Percentiles rank a stretch among this genome's conserved stretches.
Evolutionary conservation across 2,797 vertebrate species (phyloP).

Genomic region (Platyrinchus mystaceus): DNA sequence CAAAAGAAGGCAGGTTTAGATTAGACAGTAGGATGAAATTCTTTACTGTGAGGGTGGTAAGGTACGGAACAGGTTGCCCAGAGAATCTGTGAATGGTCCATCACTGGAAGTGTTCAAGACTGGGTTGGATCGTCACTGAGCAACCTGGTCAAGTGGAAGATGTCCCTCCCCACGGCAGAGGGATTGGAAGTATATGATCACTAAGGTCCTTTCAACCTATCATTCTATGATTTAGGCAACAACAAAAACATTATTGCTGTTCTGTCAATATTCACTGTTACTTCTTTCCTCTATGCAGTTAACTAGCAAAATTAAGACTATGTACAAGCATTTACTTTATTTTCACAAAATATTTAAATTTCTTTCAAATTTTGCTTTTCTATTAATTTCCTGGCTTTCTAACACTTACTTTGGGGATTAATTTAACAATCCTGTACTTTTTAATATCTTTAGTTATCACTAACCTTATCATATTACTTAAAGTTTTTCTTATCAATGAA

Average conservation of each 20-base stretch:
- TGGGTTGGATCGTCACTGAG: not conserved
- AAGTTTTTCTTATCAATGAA: not conserved
- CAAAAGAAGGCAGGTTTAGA: not conserved
- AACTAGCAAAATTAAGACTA: not conserved
- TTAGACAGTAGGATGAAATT: not conserved
- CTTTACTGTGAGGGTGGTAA: not conserved
- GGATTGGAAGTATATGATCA: accelerated
- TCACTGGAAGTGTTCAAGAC: not conserved
- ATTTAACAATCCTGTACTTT: not conserved
- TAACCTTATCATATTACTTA: accelerated
- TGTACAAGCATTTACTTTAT: not conserved
- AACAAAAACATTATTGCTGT: not conserved
- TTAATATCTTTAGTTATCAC: not conserved
- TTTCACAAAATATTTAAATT: not conserved
- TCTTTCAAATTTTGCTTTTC: not conserved
- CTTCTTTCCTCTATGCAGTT: not conserved
- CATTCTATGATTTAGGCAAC: not conserved
- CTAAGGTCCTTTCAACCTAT: not conserved
- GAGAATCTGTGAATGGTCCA: not conserved
- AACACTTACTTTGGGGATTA: not conserved
- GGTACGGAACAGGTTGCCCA: not conserved
- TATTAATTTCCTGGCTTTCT: not conserved
- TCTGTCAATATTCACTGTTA: not conserved
- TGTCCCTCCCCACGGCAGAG: not conserved
- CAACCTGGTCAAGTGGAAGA: not conserved